Conservation (phyloP, 2,113 vertebrate species). For the Gobio gobio region DNA sequence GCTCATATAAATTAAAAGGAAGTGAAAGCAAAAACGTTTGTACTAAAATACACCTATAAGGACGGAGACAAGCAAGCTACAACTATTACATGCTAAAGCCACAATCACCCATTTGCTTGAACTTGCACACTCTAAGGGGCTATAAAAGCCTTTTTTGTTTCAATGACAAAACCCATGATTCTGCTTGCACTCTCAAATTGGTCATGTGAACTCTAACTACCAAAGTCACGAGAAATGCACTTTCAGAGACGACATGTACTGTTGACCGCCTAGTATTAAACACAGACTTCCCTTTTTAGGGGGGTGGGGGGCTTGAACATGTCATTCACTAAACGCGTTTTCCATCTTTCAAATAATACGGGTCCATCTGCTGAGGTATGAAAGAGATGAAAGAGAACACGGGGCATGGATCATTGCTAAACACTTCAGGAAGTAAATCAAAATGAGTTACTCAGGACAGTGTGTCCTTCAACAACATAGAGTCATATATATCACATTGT, state of each 20-base stretch:
- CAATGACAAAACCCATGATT: conserved; percentile 31
- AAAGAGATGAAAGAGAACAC: neutral
- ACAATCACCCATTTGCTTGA: neutral
- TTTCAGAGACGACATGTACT: neutral
- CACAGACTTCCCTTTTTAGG: conserved; percentile 22
- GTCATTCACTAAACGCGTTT: neutral
- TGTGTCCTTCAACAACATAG: too few species aligned
- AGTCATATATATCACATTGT: too few species aligned
- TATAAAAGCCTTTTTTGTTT: conserved; percentile 39
- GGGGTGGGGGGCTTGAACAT: neutral
- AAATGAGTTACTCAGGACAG: too few species aligned
- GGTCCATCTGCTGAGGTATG: neutral
- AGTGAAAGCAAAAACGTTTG: conserved; percentile 20
- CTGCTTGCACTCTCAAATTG: conserved; percentile 43
- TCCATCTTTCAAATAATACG: neutral
- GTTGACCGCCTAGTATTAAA: neutral
- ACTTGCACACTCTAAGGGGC: neutral
- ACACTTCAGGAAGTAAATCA: too few species aligned
- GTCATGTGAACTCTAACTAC: conserved; percentile 51
- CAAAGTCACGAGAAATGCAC: conserved; percentile 49
- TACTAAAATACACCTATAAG: neutral
- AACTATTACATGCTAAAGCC: neutral
- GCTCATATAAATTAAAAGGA: neutral
- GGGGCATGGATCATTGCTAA: neutral
- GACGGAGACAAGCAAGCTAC: neutral